These are phyloP conservation scores for Helicoverpa zea DNA, from an alignment of 1,140 invertebrate genomes.

Conservation along the genomic window DNA sequence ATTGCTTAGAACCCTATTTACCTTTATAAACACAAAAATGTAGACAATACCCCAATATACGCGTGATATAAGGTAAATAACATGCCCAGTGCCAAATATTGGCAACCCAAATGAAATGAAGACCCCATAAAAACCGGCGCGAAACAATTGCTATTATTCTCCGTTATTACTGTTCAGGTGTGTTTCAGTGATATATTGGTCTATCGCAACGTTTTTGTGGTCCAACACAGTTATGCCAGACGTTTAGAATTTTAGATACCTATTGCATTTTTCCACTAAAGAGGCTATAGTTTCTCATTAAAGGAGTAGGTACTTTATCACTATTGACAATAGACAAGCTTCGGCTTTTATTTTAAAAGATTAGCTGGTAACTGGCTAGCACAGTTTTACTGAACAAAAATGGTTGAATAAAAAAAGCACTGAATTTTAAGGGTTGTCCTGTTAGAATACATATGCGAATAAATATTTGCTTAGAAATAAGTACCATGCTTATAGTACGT, in stretches of 20 bases:
- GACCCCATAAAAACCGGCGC: constrained; percentile 69
- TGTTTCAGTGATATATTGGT: constrained; percentile 71
- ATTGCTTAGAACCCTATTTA: constrained; percentile 26
- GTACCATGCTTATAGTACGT: background rate
- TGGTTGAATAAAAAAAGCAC: background rate
- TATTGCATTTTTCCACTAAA: constrained; percentile 15
- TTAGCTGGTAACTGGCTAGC: background rate
- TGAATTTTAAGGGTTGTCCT: no score
- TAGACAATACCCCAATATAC: constrained; percentile 31
- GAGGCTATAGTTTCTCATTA: constrained; percentile 3
- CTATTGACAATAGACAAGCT: background rate
- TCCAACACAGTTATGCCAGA: constrained; percentile 52
- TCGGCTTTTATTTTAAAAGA: no score
- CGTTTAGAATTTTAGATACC: constrained; percentile 55
- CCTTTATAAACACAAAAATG: constrained; percentile 30
- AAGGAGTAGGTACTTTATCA: background rate
- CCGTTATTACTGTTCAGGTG: constrained; percentile 78
- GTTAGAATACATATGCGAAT: no score
- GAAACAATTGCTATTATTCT: constrained; percentile 72
- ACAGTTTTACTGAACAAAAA: background rate
- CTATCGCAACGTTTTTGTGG: constrained; percentile 69
- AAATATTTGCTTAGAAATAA: background rate
- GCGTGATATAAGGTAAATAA: constrained; percentile 43
- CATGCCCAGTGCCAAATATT: constrained; percentile 45
- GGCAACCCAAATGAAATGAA: constrained; percentile 62